Evolutionary conservation across 1,140 invertebrate species (phyloP).

Genomic region (Trichonephila clavata): DNA sequence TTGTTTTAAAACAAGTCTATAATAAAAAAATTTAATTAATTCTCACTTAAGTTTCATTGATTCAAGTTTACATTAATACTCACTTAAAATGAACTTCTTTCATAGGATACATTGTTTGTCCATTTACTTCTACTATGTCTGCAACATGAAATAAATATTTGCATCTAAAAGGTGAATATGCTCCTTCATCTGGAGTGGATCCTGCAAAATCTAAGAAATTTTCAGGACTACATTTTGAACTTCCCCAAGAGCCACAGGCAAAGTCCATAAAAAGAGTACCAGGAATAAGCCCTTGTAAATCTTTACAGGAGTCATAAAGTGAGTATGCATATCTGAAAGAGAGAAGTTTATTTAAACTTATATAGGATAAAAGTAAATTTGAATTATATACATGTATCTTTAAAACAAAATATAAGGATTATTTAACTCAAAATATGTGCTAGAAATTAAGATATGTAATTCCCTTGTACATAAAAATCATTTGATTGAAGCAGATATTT

Average conservation of each 20-base stretch:
- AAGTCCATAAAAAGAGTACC: conserved; percentile 72
- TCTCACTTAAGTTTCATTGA: conserved; percentile 67
- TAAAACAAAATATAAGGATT: too few species aligned
- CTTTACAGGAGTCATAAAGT: conserved; percentile 78
- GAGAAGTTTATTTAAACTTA: not conserved
- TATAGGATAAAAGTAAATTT: too few species aligned
- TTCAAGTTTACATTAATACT: not conserved
- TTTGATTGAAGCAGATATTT: too few species aligned
- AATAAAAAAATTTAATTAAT: too few species aligned
- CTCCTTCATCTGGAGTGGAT: conserved; percentile 74
- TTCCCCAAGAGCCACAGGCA: conserved; percentile 76
- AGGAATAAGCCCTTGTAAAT: conserved; percentile 71
- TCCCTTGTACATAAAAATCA: too few species aligned
- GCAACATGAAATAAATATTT: conserved; percentile 71
- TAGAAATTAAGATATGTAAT: too few species aligned
- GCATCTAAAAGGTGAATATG: conserved; percentile 78
- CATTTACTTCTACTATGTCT: conserved; percentile 37
- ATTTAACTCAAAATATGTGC: too few species aligned
- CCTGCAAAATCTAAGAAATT: conserved; percentile 78
- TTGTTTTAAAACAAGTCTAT: too few species aligned
- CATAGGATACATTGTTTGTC: conserved; percentile 66
- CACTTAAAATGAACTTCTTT: conserved; percentile 58
- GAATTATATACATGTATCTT: too few species aligned
- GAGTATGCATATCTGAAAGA: conserved; percentile 71
- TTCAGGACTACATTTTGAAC: conserved; percentile 64